A percentile compares a stretch with the other conserved stretches of the same genome.
Evolutionary conservation across 2,797 vertebrate genomes (phyloP).

Genomic region (Macropus fuliginosus): DNA sequence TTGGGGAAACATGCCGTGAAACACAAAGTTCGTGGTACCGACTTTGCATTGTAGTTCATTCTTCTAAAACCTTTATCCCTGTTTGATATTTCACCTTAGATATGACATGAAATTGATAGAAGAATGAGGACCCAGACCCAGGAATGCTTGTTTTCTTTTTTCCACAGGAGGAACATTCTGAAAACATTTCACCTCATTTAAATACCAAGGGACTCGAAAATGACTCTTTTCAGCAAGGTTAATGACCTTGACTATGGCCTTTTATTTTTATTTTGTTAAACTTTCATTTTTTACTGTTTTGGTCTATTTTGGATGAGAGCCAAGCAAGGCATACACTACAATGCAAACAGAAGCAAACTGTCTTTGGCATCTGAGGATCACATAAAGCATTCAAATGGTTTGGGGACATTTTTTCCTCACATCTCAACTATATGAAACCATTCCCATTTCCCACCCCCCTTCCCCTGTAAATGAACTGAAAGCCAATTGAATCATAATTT

Average conservation of each 20-base stretch:
- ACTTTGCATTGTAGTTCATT: constrained; percentile 41
- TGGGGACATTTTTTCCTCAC: constrained; percentile 35
- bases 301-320: constrained; percentile 29
- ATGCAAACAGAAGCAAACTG: constrained; percentile 26
- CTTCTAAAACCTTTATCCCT: constrained; percentile 40
- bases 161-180: constrained; percentile 54
- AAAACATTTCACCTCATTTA: constrained; percentile 45
- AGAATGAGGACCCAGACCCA: constrained; percentile 32
- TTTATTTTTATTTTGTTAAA: constrained; percentile 45
- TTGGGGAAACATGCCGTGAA: constrained; percentile 74
- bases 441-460: constrained; percentile 25
- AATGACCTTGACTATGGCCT: constrained; percentile 27
- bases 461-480: constrained; percentile 45
- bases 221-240: constrained; percentile 49
- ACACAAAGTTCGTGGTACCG: constrained; percentile 57
- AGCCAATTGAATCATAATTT: constrained; percentile 69
- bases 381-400: constrained; percentile 42
- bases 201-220: constrained; percentile 42
- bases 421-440: constrained; percentile 38
- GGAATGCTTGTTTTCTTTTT: constrained; percentile 36
- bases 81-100: constrained; percentile 62
- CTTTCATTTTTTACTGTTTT: background rate
- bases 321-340: constrained; percentile 26
- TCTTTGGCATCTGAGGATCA: constrained; percentile 29
- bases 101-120: constrained; percentile 54